Base-by-base conservation (phyloP, 2,797 vertebrate species). In the Yasuhikotakia modesta region DNA sequence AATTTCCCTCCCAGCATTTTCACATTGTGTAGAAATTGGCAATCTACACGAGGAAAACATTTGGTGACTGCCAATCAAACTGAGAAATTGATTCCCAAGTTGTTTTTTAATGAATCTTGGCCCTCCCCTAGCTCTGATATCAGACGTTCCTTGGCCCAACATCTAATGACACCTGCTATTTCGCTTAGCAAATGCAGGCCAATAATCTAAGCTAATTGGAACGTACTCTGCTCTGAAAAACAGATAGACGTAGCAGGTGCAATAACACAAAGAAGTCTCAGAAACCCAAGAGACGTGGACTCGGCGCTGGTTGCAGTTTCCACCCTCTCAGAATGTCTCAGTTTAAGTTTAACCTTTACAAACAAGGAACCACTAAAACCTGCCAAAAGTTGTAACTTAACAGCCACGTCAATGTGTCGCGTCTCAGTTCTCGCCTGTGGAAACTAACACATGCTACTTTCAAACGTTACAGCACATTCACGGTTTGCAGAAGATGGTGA, bases 191-290 rank as follows among this genome's bases (percentile, higher is more conserved):
- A 39, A 39, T 39, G 35, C 6, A 52, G 14, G 30, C 66, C 32
- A 55, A 64, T 30, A 70, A 57, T 80, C 22, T 69, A 30, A 75
- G 71, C 65, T 52, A 55, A 53, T 55, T 74, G 61, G 61, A 76
- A 45, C 45, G 43, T 69, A 50, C 13, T 5, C 27, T 3, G 14
- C 57, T 64, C 60, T 71, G 67, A 67, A 69, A 76, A 50, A 30
- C 46, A 24, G 5, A 17, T 32, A 79, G 66, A 60, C 45, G 35
- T 24, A 84, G 82, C 84, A 86, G 82, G 80, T 85, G 84, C 84
- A 77, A 70, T 65, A 27, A 80, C 45, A 84, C 82, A 85, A 81
- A 84, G 85, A 77, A 45, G 63, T 66, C 79, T 86, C 72, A 83
- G 81, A 84, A 73, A 79, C 45, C 39, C 67, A 19, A 46, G 30